Percentiles rank a stretch among this genome's conserved stretches.
Evolutionary conservation across 1,140 invertebrate genomes (phyloP).

Genomic region (Physella acuta): DNA sequence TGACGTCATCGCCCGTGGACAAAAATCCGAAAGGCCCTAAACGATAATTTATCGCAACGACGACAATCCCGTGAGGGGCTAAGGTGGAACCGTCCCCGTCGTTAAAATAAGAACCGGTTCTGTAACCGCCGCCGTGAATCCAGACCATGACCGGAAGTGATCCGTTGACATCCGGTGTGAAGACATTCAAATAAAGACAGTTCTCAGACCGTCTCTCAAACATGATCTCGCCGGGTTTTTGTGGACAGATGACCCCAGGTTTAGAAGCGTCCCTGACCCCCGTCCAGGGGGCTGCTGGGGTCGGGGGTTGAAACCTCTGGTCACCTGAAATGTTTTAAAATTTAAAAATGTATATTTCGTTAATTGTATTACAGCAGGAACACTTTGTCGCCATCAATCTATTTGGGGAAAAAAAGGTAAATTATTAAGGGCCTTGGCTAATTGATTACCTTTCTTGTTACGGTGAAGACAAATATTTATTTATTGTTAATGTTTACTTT

Average conservation of each 20-base stretch:
- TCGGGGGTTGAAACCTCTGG: slow-evolving; percentile 1
- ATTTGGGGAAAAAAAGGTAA: too few relatives aligned
- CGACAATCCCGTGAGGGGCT: slow-evolving; percentile 2
- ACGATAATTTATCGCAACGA: slow-evolving; percentile 19
- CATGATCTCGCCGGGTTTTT: not conserved
- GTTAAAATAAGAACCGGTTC: not conserved
- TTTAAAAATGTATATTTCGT: too few relatives aligned
- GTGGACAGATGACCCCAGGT: not conserved
- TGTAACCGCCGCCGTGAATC: slow-evolving; percentile 17
- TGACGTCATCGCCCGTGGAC: slow-evolving; percentile 18
- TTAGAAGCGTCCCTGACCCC: slow-evolving; percentile 6
- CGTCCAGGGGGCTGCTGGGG: not conserved
- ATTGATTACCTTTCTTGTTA: too few relatives aligned
- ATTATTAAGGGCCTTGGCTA: too few relatives aligned
- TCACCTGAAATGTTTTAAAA: too few relatives aligned
- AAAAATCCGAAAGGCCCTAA: slow-evolving; percentile 23
- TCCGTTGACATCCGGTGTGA: slow-evolving; percentile 6
- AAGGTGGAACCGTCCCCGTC: not conserved
- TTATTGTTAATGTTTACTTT: too few relatives aligned
- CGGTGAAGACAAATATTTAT: too few relatives aligned
- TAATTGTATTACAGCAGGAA: too few relatives aligned
- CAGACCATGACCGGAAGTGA: slow-evolving; percentile 14
- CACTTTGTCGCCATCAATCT: too few relatives aligned
- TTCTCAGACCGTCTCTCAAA: not conserved
- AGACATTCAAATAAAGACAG: slow-evolving; percentile 20